Percentiles rank a stretch among this genome's conserved stretches.
Conservation (phyloP, 2,797 vertebrate species). For the Sandelia bainsii region DNA sequence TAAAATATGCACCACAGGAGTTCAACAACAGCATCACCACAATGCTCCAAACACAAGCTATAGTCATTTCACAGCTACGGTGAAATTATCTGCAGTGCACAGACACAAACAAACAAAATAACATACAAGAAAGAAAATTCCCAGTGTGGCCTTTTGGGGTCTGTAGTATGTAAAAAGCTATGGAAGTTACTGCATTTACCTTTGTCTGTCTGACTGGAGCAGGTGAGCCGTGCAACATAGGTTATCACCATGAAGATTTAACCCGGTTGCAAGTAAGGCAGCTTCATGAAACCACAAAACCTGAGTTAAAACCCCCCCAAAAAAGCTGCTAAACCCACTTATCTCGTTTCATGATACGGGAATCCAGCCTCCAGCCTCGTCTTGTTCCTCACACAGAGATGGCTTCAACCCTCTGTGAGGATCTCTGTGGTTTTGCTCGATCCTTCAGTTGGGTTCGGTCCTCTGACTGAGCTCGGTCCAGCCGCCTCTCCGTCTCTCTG, state of each 20-base stretch:
- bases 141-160: too few relatives aligned
- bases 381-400: slow-evolving; percentile 61
- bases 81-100: too few relatives aligned
- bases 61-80: too few relatives aligned
- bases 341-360: not conserved
- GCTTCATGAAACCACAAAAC: too few relatives aligned
- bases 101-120: too few relatives aligned
- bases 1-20: too few relatives aligned
- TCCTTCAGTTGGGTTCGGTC: not conserved
- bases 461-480: not conserved
- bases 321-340: not conserved
- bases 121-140: too few relatives aligned
- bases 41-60: too few relatives aligned
- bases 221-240: not conserved
- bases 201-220: too few relatives aligned
- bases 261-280: not conserved
- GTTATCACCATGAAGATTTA: slow-evolving; percentile 1
- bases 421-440: slow-evolving; percentile 25
- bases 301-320: not conserved
- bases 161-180: too few relatives aligned
- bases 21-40: too few relatives aligned
- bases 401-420: slow-evolving; percentile 54
- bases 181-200: too few relatives aligned
- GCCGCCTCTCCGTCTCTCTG: slow-evolving; percentile 36
- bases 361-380: not conserved